Conservation (phyloP, 2,888 invertebrate species). For the Drosophila eohydei region DNA sequence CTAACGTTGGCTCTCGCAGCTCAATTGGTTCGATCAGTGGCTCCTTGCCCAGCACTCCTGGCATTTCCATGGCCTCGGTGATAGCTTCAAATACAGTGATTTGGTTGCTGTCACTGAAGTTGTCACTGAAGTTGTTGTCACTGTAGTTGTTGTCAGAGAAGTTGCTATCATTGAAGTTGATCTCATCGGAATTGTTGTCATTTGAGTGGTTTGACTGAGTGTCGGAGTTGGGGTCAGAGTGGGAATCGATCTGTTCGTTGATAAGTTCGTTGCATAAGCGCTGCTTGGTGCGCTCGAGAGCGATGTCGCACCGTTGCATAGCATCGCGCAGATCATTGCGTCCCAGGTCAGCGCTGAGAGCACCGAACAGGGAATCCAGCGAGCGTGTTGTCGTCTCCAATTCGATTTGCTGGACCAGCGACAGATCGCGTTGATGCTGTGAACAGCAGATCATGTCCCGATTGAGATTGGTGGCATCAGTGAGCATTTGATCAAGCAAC, state of each 20-base stretch:
- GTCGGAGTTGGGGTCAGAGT: background rate
- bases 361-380: conserved; percentile 25
- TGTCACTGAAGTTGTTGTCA: background rate
- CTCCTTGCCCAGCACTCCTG: background rate
- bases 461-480: conserved; percentile 42
- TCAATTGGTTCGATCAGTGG: background rate
- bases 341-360: conserved; percentile 38
- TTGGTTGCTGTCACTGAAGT: background rate
- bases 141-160: background rate
- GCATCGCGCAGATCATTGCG: conserved; percentile 19
- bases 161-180: background rate
- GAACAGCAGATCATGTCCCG: conserved; percentile 35
- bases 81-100: background rate
- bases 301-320: conserved; percentile 23
- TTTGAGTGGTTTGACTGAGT: background rate
- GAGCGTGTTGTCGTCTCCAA: conserved; percentile 39
- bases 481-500: conserved; percentile 42
- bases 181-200: background rate
- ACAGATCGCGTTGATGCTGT: conserved; percentile 45
- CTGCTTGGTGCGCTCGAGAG: conserved; percentile 29
- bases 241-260: background rate
- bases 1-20: background rate
- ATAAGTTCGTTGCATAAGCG: background rate
- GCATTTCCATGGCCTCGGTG: background rate
- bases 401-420: conserved; percentile 54